Conservation (phyloP, 2,113 vertebrate genomes). For the Toxostoma redivivum region DNA sequence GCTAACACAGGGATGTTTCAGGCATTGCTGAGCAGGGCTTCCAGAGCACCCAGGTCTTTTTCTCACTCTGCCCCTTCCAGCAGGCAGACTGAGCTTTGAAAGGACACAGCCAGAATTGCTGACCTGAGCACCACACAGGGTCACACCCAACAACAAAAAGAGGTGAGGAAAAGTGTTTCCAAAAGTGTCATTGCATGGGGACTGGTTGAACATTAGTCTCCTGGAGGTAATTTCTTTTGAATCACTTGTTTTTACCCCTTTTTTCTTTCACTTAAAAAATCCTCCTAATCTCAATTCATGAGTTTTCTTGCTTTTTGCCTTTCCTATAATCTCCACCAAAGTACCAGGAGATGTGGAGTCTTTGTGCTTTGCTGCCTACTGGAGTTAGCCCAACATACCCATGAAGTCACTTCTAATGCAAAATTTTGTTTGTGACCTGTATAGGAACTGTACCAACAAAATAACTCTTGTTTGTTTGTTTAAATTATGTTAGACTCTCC, state of each 20-base stretch:
- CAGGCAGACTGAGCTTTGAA: accelerated
- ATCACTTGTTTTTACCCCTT: neutral
- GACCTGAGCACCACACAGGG: neutral
- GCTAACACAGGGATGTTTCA: neutral
- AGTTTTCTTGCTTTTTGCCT: neutral
- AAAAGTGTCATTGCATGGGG: neutral
- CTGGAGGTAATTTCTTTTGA: neutral
- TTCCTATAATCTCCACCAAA: neutral
- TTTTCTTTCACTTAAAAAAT: neutral
- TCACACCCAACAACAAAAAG: neutral
- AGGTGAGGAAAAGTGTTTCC: accelerated
- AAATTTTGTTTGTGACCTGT: neutral
- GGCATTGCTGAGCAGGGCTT: neutral
- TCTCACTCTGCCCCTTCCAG: neutral
- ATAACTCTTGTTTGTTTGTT: neutral
- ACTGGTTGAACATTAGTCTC: neutral
- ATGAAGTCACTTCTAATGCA: neutral
- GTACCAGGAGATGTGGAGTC: neutral
- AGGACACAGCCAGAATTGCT: neutral
- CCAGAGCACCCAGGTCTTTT: neutral
- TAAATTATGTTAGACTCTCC: neutral
- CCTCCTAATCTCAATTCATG: neutral
- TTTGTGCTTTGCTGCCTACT: neutral
- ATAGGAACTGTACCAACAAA: neutral
- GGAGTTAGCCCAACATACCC: neutral